Base-by-base conservation (phyloP, 1,140 invertebrate genomes). In the Drosophila mauritiana region DNA sequence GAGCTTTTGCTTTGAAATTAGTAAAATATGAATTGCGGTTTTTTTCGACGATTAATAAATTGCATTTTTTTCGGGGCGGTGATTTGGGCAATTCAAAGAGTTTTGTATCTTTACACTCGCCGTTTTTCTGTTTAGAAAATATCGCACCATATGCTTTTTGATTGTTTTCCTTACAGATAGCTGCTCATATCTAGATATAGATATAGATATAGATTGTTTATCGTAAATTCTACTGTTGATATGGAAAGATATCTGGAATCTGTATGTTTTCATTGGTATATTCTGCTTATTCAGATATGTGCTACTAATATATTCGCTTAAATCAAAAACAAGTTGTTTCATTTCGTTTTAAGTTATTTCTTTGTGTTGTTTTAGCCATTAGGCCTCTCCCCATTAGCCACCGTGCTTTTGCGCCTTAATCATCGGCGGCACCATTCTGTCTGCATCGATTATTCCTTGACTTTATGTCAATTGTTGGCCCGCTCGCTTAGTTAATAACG, bases 11-110 rank as follows among this genome's bases (percentile, higher is more conserved):
- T 72, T 61, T 72, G 64, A 78, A 75, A 82, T 85, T 72, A 86
- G 78, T 78, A 56, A 82, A 75, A 82, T 82, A 85, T 85, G 82
- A 85, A 75, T 85, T 82, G 64, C 74, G 51, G 40, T 53, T 70
- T 49, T 58, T 39, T 69, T 12, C 54, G 37, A 22, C 36, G 42
- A 48, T 62, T 40, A 57, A 20, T 20, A 48, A 56, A 43, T 67
- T 20, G 12, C 13, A 49, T 63, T 61, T 73, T 61, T n/a, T 27
- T 73, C 57, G 46, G 37, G 42, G 4, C 10, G 4, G 11, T 12
- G 43, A 11, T 51, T 11, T 48, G 37, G 2, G 27, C 57, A 74
- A 54, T 54, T 57, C 36, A 12, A 67, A 43, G 36, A 51, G 27
- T 25, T 63, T 34, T n/a, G 36, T 15, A 46, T 75, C 39, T 65